These are phyloP conservation scores for Lutjanus erythropterus DNA, from an alignment of 2,113 vertebrate species.

Conservation along the genomic window DNA sequence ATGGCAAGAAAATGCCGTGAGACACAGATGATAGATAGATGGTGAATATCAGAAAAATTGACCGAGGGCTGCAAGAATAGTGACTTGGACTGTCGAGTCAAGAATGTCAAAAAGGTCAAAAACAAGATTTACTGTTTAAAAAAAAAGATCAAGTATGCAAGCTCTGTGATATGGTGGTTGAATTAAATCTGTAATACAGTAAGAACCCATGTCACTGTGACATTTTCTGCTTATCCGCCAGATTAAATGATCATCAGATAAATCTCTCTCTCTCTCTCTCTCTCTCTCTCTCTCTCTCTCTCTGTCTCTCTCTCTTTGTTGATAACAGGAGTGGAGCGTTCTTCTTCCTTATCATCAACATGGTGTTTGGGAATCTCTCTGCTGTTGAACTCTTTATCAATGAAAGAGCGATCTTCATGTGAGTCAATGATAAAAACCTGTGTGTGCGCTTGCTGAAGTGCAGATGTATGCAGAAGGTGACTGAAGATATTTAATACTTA, in stretches of 20 bases:
- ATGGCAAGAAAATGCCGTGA: neutral
- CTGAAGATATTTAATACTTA: neutral
- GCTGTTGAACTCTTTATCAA: constrained; percentile 88
- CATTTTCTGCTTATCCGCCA: neutral
- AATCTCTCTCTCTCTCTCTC: no score
- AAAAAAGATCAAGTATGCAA: no score
- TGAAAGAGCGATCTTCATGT: constrained; percentile 87
- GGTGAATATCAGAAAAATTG: neutral
- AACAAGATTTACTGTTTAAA: neutral
- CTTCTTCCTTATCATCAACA: constrained; percentile 88
- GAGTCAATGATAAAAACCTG: constrained; percentile 56
- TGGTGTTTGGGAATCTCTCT: constrained; percentile 88
- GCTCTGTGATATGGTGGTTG: neutral
- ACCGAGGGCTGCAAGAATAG: neutral
- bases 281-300: no score
- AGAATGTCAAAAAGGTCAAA: neutral
- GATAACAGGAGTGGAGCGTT: constrained; percentile 82
- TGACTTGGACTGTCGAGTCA: neutral
- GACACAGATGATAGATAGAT: neutral
- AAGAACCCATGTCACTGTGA: neutral
- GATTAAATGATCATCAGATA: neutral
- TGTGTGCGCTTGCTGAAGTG: neutral
- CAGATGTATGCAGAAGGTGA: neutral
- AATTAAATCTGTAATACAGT: neutral
- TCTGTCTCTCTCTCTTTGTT: constrained; percentile 7